These are phyloP conservation scores for Tubiluchus corallicola DNA, from an alignment of 2,888 invertebrate species.

Conservation along the genomic window DNA sequence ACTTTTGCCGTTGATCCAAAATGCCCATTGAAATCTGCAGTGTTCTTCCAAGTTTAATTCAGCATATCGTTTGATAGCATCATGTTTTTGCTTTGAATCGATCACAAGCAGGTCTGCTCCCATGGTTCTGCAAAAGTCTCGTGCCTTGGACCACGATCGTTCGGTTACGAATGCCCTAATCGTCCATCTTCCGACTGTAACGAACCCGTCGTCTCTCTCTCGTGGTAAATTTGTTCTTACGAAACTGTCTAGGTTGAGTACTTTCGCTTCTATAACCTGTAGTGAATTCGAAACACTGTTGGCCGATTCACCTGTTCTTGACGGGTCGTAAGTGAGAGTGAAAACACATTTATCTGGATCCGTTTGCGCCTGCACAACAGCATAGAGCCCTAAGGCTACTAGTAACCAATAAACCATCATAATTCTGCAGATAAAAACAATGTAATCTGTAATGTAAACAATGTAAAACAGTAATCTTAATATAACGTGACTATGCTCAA, in stretches of 20 bases:
- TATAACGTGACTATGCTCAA: no score
- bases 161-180: neutral
- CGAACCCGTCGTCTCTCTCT: neutral
- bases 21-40: no score
- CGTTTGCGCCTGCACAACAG: no score
- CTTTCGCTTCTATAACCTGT: neutral
- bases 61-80: no score
- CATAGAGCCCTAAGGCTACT: no score
- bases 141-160: neutral
- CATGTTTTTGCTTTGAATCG: neutral
- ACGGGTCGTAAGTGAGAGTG: conserved; percentile 3
- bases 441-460: no score
- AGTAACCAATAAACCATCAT: no score
- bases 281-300: neutral
- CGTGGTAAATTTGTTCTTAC: no score
- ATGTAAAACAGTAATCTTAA: no score
- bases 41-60: no score
- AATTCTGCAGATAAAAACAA: no score
- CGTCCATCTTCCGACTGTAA: neutral
- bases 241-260: neutral
- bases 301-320: neutral
- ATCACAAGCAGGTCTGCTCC: neutral
- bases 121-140: neutral
- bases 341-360: neutral
- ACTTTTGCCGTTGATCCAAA: no score